A percentile compares a stretch with the other conserved stretches of the same genome.
Conservation (phyloP, 1,140 invertebrate genomes). For the Cepaea nemoralis region DNA sequence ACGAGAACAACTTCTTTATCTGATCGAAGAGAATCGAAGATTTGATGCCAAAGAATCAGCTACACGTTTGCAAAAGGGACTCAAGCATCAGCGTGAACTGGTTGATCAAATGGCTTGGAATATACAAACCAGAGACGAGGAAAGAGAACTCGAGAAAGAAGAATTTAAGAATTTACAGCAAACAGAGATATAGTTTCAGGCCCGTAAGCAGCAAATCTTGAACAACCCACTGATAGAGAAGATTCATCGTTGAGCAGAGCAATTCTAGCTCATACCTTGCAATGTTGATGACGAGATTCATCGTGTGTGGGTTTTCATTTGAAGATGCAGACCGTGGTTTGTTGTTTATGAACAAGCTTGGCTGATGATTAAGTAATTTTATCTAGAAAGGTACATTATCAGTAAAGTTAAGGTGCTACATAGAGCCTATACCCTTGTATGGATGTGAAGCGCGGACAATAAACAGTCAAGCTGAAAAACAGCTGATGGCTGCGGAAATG, state of each 20-base stretch:
- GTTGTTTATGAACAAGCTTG: too few relatives aligned
- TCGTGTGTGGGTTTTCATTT: too few relatives aligned
- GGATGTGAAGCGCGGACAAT: too few relatives aligned
- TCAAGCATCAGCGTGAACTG: conserved; percentile 61
- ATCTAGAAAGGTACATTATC: too few relatives aligned
- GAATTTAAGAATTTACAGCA: conserved; percentile 58
- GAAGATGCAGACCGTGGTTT: too few relatives aligned
- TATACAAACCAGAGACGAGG: conserved; percentile 43
- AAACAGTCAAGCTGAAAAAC: too few relatives aligned
- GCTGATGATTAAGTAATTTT: too few relatives aligned
- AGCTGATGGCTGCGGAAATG: too few relatives aligned
- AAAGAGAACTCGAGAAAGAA: conserved; percentile 44
- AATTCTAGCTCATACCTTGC: conserved; percentile 1
- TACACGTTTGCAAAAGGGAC: conserved; percentile 45
- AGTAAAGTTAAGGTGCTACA: too few relatives aligned
- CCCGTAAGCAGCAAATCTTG: conserved; percentile 55
- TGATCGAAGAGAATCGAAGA: conserved; percentile 62
- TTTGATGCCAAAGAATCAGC: conserved; percentile 55
- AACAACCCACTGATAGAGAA: conserved; percentile 56
- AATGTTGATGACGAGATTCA: too few relatives aligned
- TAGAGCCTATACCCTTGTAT: too few relatives aligned
- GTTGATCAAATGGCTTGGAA: conserved; percentile 65
- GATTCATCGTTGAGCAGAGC: conserved; percentile 59
- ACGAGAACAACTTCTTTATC: conserved; percentile 50
- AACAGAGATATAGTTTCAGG: conserved; percentile 63